phyloP scores from a whole-genome alignment of 2,888 invertebrate species.

The Proisotoma minuta region DNA sequence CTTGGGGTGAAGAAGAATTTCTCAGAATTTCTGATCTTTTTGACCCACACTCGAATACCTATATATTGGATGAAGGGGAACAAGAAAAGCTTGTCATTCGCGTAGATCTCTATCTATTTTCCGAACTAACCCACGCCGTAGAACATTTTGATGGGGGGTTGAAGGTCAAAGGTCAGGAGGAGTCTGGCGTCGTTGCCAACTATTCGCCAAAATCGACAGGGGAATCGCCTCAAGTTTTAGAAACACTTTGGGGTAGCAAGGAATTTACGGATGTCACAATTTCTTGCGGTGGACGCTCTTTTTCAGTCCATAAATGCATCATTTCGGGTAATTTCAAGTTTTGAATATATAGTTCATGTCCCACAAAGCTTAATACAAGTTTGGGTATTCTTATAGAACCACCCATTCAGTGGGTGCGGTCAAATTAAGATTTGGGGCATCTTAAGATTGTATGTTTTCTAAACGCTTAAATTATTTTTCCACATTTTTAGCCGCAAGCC shows the following conservation, averaged over 20 bases:
- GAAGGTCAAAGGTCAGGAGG: too few species aligned
- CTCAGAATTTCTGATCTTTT: slow-evolving; percentile 4
- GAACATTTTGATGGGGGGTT: background rate
- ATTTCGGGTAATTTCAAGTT: slow-evolving; percentile 12
- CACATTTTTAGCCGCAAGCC: slow-evolving; percentile 20
- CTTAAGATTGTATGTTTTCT: too few species aligned
- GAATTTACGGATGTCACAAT: slow-evolving; percentile 12
- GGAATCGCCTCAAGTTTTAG: background rate
- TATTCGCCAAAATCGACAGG: background rate
- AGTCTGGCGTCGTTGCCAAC: background rate
- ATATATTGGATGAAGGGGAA: background rate
- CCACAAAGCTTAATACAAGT: too few species aligned
- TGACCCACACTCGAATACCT: slow-evolving; percentile 2
- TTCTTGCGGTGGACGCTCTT: slow-evolving; percentile 1
- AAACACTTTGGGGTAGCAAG: slow-evolving; percentile 10
- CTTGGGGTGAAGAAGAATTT: slow-evolving; percentile 15
- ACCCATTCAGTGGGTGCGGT: too few species aligned
- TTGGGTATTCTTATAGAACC: too few species aligned
- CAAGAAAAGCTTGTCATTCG: slow-evolving; percentile 10
- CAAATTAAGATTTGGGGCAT: too few species aligned
- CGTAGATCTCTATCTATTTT: slow-evolving; percentile 11
- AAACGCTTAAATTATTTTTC: too few species aligned
- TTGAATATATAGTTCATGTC: background rate
- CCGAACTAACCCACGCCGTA: slow-evolving; percentile 11
- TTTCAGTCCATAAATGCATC: slow-evolving; percentile 17